Evolutionary conservation across 1,140 invertebrate species (phyloP).

Genomic region (Dreissena rostriformis): DNA sequence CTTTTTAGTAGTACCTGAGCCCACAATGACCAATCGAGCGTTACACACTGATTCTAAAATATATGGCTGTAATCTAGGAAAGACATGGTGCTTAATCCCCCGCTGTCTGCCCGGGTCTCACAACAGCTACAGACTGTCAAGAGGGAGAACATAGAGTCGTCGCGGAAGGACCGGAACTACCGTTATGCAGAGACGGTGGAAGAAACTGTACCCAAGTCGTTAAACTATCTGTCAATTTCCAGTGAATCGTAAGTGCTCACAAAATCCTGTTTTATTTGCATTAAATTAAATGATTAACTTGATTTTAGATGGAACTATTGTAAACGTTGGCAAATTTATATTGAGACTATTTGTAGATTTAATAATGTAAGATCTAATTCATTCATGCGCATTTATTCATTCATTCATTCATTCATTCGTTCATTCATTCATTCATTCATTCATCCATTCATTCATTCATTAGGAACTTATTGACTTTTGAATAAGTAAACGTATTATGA

Average conservation of each 20-base stretch:
- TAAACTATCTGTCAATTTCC: constrained; percentile 31
- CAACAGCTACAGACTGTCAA: neutral
- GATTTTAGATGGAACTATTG: too few species aligned
- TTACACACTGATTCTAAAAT: too few species aligned
- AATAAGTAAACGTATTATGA: too few species aligned
- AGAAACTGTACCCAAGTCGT: constrained; percentile 21
- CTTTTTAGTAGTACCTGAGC: too few species aligned
- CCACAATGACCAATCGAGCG: too few species aligned
- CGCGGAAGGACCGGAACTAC: neutral
- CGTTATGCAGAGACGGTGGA: neutral
- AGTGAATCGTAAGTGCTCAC: constrained; percentile 29
- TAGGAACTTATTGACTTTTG: too few species aligned
- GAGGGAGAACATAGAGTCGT: neutral
- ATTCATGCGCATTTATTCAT: constrained; percentile 24
- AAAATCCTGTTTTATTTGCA: too few species aligned
- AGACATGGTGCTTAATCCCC: neutral
- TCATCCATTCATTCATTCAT: constrained; percentile 27
- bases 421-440: constrained; percentile 14
- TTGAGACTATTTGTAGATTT: too few species aligned
- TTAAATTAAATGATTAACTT: too few species aligned
- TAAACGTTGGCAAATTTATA: too few species aligned
- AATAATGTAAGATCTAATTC: neutral
- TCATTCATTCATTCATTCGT: constrained; percentile 35
- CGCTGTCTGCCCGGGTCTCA: neutral
- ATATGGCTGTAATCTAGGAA: neutral